Percentiles rank a stretch among this genome's conserved stretches.
Conservation (phyloP, 2,888 invertebrate genomes). For the Nebria brevicollis region DNA sequence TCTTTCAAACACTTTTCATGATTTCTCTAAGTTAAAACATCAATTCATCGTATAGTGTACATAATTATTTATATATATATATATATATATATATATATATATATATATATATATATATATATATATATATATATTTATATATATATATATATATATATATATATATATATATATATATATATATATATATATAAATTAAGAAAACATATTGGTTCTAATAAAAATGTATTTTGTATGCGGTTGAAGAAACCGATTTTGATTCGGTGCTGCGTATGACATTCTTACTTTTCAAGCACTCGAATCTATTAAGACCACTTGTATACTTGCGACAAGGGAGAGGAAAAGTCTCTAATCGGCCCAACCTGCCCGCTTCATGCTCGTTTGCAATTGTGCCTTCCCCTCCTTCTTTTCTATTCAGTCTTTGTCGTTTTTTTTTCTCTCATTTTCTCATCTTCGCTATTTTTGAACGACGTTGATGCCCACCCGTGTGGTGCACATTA, state of each 20-base stretch:
- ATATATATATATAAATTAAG: too few relatives aligned
- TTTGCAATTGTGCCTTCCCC: constrained; percentile 29
- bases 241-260: background rate
- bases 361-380: constrained; percentile 38
- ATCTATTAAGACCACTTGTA: background rate
- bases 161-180: too few relatives aligned
- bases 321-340: background rate
- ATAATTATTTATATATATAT: too few relatives aligned
- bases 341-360: constrained; percentile 31
- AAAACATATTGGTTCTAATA: background rate
- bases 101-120: too few relatives aligned
- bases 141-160: too few relatives aligned
- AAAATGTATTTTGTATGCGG: background rate
- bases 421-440: constrained; percentile 34
- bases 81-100: too few relatives aligned
- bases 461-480: constrained; percentile 43
- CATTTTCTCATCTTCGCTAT: constrained; percentile 43
- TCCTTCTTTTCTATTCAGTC: background rate
- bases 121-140: too few relatives aligned
- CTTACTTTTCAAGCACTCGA: background rate
- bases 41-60: too few relatives aligned
- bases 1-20: too few relatives aligned
- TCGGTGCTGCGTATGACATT: background rate
- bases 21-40: too few relatives aligned
- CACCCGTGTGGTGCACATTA: constrained; percentile 29